Evolutionary conservation across 2,888 invertebrate species (phyloP).

Genomic region (Mellilla xanthometata): DNA sequence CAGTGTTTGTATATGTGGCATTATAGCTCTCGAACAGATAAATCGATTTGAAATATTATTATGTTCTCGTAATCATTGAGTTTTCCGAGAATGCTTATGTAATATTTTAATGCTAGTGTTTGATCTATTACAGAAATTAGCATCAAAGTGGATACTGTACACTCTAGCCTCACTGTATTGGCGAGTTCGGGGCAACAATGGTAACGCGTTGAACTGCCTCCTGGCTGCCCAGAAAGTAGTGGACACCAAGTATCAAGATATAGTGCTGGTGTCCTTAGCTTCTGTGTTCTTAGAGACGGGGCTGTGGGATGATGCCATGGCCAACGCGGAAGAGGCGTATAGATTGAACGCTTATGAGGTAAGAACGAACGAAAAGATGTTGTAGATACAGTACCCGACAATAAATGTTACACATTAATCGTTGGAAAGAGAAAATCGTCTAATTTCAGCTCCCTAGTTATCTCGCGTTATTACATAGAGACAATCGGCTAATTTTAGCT

Average conservation of each 20-base stretch:
- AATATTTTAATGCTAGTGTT: too few relatives aligned
- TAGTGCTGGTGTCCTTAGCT: constrained; percentile 86
- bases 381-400: too few relatives aligned
- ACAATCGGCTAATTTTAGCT: too few relatives aligned
- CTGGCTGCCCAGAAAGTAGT: constrained; percentile 76
- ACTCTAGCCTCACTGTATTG: constrained; percentile 90
- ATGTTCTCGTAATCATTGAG: too few relatives aligned
- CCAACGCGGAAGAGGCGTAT: constrained; percentile 84
- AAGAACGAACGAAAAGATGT: background rate
- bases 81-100: too few relatives aligned
- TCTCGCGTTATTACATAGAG: too few relatives aligned
- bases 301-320: constrained; percentile 84
- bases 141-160: constrained; percentile 88
- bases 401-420: too few relatives aligned
- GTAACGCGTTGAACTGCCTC: constrained; percentile 87
- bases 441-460: too few relatives aligned
- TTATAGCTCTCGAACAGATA: too few relatives aligned
- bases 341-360: constrained; percentile 85
- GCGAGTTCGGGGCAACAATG: constrained; percentile 87
- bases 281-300: constrained; percentile 86
- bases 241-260: constrained; percentile 82
- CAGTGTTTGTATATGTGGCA: too few relatives aligned
- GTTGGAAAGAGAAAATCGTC: too few relatives aligned
- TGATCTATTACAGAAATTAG: constrained; percentile 81
- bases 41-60: too few relatives aligned